Evolutionary conservation across 2,888 invertebrate genomes (phyloP), one percentile per base, ranked within the genome.

Genomic region (Atrina japonica): DNA sequence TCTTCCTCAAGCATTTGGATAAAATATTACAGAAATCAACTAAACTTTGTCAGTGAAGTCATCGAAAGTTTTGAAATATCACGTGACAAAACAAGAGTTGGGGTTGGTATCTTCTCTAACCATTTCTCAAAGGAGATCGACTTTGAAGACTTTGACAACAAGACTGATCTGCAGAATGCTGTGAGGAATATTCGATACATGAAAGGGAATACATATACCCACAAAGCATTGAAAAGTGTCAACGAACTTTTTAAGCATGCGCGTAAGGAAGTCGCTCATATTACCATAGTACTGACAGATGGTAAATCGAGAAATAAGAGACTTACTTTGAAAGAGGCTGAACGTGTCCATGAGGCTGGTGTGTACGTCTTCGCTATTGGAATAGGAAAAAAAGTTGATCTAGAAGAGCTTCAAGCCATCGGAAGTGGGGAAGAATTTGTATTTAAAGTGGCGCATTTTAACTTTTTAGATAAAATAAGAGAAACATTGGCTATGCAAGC

Each of bases 1-100:
- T 80, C 80, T 5, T 84, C 83, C 16, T 76, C 76, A 23, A 83
- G 82, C 49, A 84, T 85, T 43, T 83, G 83, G 81, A 56, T 66
- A 0, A 70, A 77, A 3, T 76, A 86, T 68, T 85, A 83, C 76
- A 65, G 59, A 30, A 80, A 78, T 27, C 84, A 83, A 70, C 59
- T 82, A 16, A 35, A 58, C 7, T 84, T 86, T 63, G 80, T 84
- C 6, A 66, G 69, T 27, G 73, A 79, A 27, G 69, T 85, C 55
- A 70, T 83, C 18, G 67, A 70, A 47, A 71, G 52, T 18, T 83
- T 85, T 56, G 74, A 78, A 0, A 67, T 85, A 23, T 76, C 77
- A 1, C 71, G 70, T 2, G 66, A 71, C 25, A 70, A 64, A 50
- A 83, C 81, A 11, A 69, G 84, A 14, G 65, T 81, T 6, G 80